Percentiles rank a stretch among this genome's conserved stretches.
These are phyloP conservation scores for Semnornis frantzii DNA, from an alignment of 2,113 vertebrate species.

Conservation along the genomic window DNA sequence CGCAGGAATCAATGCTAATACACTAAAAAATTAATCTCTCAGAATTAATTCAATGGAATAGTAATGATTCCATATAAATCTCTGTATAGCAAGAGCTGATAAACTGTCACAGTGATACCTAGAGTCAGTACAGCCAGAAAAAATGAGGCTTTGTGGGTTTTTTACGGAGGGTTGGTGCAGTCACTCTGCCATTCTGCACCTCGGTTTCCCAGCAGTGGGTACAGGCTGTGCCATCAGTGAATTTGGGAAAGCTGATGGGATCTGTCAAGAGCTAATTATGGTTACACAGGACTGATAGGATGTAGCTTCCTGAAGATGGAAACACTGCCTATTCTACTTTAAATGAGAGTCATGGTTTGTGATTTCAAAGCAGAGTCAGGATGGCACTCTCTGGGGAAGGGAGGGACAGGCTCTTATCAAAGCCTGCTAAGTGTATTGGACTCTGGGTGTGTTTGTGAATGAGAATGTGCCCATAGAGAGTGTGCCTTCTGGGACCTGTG, in stretches of 20 bases:
- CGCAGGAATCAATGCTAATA: conserved; percentile 19
- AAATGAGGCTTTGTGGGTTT: not conserved
- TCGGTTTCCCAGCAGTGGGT: not conserved
- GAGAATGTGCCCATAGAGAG: not conserved
- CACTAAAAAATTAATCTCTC: conserved; percentile 31
- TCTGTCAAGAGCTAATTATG: not conserved
- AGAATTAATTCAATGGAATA: conserved; percentile 10
- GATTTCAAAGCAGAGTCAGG: not conserved
- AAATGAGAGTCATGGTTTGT: not conserved
- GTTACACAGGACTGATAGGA: not conserved
- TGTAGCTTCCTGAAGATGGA: not conserved
- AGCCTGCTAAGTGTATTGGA: rapidly evolving
- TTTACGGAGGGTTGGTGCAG: not conserved
- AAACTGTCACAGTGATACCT: not conserved
- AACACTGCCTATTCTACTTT: not conserved
- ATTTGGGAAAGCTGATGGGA: not conserved
- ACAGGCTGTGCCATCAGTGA: not conserved
- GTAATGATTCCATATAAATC: not conserved
- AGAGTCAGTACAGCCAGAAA: not conserved
- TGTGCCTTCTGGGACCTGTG: not conserved
- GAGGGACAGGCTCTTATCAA: not conserved
- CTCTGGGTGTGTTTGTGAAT: not conserved
- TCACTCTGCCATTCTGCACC: not conserved
- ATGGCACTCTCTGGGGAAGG: not conserved
- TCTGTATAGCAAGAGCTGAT: not conserved